Percentiles rank a stretch among this genome's conserved stretches.
phyloP scores from a whole-genome alignment of 2,113 vertebrate species.

The Cynocephalus volans region DNA sequence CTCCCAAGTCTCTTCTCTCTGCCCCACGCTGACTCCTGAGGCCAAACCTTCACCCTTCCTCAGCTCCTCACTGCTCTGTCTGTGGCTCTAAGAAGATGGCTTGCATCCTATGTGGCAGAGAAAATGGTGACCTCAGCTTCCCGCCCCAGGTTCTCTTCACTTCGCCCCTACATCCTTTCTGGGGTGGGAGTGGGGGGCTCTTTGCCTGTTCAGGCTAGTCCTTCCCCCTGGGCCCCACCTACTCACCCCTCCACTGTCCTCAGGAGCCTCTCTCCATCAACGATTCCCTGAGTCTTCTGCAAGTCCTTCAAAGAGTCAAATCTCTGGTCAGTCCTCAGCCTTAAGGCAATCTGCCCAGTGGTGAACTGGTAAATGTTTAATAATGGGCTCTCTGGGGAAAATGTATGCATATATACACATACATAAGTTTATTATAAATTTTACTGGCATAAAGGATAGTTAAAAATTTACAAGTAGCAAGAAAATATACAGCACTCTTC shows the following conservation, averaged over 20 bases:
- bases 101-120: not conserved
- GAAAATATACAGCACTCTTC: not conserved
- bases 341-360: not conserved
- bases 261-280: not conserved
- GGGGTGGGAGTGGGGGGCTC: no score
- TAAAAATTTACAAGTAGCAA: constrained; percentile 41
- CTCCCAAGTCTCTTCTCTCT: not conserved
- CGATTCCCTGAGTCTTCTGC: not conserved
- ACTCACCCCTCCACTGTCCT: no score
- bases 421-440: not conserved
- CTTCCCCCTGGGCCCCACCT: not conserved
- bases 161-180: not conserved
- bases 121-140: not conserved
- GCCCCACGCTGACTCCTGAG: not conserved
- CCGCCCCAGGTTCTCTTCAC: not conserved
- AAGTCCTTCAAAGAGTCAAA: not conserved
- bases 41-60: not conserved
- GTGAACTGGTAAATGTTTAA: not conserved
- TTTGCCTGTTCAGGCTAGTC: not conserved
- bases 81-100: not conserved
- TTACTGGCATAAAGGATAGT: not conserved
- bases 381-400: not conserved
- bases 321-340: not conserved
- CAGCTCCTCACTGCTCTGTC: not conserved
- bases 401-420: not conserved